Evolutionary conservation across 2,797 vertebrate genomes (phyloP), one percentile per base, ranked within the genome.

Genomic region (Lagocephalus sceleratus): DNA sequence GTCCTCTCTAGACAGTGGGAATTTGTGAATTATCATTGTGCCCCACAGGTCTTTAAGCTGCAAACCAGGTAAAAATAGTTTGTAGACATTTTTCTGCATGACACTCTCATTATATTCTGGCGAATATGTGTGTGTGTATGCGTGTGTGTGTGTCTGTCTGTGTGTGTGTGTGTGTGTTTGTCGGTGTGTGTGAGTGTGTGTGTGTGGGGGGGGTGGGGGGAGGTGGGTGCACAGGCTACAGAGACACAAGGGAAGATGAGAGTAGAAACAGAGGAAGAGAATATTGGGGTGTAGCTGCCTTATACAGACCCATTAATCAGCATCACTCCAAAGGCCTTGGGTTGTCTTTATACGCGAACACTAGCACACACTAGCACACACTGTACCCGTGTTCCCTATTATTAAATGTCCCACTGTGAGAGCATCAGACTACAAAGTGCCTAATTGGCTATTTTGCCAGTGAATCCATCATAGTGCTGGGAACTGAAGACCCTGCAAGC

Each of bases 381-480:
- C 42, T 19, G 40, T 42, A 16, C 41, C 45, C 49, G 64, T 63
- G 66, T 77, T 58, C 72, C 54, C 76, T 68, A 87, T 86, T 87
- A 85, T 83, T 85, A 84, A 84, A 85, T 73, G 77, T 82, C 78
- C 73, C 47, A 68, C 76, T 83, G 76, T 68, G 78, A 78, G 79
- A 75, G 69, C 82, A 76, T 81, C 79, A 81, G 79, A 81, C 83
- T 85, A 79, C 85, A 85, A 84, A 87, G 82, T 85, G 79, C 78
- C 79, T 87, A 87, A 89, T 87, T 85, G 83, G 82, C 82, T 86
- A 55, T 87, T 86, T 87, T 81, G 79, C 83, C 81, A 55, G 72
- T 79, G 68, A 87, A 89, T 89, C 79, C 78, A 87, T 89, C 85
- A 89, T 80, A 58, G 73, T 85, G 85, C 81, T 82, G 82, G 51